These are phyloP conservation scores for Watsonalla binaria DNA, from an alignment of 2,888 invertebrate genomes.

Conservation along the genomic window DNA sequence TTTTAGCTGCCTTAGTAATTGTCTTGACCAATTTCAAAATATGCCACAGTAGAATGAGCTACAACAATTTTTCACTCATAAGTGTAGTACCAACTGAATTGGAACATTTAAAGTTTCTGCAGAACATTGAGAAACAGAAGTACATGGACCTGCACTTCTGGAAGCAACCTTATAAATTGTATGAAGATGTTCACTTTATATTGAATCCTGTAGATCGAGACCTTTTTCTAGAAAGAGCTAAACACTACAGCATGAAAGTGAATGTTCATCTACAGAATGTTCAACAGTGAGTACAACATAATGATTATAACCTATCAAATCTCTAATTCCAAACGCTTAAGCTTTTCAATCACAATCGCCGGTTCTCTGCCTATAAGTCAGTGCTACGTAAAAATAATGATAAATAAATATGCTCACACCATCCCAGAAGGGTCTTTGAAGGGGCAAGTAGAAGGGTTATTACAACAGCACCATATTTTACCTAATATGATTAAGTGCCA, in stretches of 20 bases:
- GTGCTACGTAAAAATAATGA: too few relatives aligned
- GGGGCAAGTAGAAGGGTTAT: too few relatives aligned
- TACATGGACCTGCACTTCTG: constrained; percentile 53
- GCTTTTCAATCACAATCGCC: too few relatives aligned
- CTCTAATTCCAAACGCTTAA: too few relatives aligned
- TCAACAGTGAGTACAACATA: constrained; percentile 36
- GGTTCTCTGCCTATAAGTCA: too few relatives aligned
- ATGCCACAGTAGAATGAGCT: constrained; percentile 30
- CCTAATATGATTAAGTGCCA: too few relatives aligned
- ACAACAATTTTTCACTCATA: constrained; percentile 41
- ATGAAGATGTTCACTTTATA: constrained; percentile 43
- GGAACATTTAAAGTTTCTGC: constrained; percentile 52
- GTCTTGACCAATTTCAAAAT: constrained; percentile 29
- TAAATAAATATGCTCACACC: too few relatives aligned
- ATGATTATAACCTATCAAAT: background rate
- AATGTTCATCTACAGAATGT: constrained; percentile 31
- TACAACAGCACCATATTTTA: too few relatives aligned
- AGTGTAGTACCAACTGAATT: constrained; percentile 28
- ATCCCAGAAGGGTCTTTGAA: too few relatives aligned
- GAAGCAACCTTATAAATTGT: constrained; percentile 45
- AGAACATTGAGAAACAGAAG: constrained; percentile 40
- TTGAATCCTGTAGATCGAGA: constrained; percentile 37
- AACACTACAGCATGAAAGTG: constrained; percentile 37
- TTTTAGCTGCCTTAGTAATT: constrained; percentile 30
- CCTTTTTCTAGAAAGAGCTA: constrained; percentile 40